A percentile compares a stretch with the other conserved stretches of the same genome.
Evolutionary conservation across 2,113 vertebrate species (phyloP).

Genomic region (Antechinus flavipes): DNA sequence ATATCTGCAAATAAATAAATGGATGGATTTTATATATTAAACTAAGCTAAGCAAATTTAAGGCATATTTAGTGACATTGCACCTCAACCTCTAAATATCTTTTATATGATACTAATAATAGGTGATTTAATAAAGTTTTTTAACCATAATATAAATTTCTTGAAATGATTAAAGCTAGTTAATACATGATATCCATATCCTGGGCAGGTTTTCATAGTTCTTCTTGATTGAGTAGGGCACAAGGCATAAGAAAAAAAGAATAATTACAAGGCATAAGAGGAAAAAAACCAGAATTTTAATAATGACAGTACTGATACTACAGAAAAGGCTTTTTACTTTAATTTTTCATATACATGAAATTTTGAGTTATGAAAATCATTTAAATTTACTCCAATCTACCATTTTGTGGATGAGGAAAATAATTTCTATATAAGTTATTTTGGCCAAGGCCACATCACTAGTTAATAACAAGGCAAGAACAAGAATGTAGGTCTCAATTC

Average conservation of each 20-base stretch:
- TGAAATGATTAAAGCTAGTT: neutral
- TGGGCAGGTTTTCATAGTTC: neutral
- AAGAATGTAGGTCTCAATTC: neutral
- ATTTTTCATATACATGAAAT: neutral
- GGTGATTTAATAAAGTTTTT: neutral
- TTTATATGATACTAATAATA: neutral
- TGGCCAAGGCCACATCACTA: neutral
- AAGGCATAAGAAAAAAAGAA: neutral
- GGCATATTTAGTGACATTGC: neutral
- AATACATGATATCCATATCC: neutral
- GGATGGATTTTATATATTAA: neutral
- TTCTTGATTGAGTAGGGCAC: neutral
- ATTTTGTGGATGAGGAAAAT: neutral
- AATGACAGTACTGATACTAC: neutral
- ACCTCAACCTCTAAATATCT: neutral
- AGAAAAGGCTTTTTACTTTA: neutral
- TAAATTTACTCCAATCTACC: neutral
- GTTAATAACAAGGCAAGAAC: neutral
- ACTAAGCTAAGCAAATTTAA: neutral
- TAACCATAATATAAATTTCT: neutral
- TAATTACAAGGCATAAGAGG: neutral
- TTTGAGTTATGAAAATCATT: neutral
- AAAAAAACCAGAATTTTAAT: neutral
- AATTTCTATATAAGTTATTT: neutral
- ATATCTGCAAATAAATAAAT: neutral